Conservation (phyloP, 1,140 invertebrate genomes). For the Solenopsis invicta region DNA sequence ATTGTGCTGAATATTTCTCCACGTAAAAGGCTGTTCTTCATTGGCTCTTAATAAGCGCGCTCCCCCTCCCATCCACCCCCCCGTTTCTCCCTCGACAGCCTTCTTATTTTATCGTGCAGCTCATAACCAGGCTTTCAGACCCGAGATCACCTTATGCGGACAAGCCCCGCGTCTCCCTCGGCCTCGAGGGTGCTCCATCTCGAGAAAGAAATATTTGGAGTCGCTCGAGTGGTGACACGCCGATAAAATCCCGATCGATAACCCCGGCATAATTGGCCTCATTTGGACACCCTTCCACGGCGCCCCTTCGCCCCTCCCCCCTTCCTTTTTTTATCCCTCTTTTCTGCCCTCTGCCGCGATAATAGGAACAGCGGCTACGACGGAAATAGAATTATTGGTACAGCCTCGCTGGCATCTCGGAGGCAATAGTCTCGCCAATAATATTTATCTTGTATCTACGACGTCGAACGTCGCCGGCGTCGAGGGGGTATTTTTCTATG, state of each 20-base stretch:
- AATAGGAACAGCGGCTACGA: slow-evolving; percentile 53
- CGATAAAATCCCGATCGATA: slow-evolving; percentile 67
- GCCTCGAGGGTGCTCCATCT: background rate
- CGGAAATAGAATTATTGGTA: slow-evolving; percentile 65
- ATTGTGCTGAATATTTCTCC: slow-evolving; percentile 43
- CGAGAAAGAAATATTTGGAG: slow-evolving; percentile 50
- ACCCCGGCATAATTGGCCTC: slow-evolving; percentile 60
- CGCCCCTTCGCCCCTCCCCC: background rate
- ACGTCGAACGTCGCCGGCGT: too few relatives aligned
- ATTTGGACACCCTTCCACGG: slow-evolving; percentile 32
- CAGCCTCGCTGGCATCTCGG: slow-evolving; percentile 1
- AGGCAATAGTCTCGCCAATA: slow-evolving; percentile 52
- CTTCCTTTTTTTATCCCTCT: background rate
- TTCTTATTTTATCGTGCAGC: slow-evolving; percentile 40
- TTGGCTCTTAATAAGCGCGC: slow-evolving; percentile 52
- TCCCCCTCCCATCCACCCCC: background rate
- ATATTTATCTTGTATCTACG: slow-evolving; percentile 62
- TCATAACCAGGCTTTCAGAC: slow-evolving; percentile 11
- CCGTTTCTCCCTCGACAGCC: background rate
- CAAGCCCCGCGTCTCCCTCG: background rate
- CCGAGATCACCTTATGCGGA: slow-evolving; percentile 1
- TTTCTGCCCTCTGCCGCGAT: slow-evolving; percentile 22
- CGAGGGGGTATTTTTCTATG: background rate
- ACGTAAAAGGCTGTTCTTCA: slow-evolving; percentile 40
- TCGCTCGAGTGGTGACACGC: slow-evolving; percentile 28